Evolutionary conservation across 2,797 vertebrate species (phyloP), one percentile per base, ranked within the genome.

Genomic region (Lagocephalus sceleratus): DNA sequence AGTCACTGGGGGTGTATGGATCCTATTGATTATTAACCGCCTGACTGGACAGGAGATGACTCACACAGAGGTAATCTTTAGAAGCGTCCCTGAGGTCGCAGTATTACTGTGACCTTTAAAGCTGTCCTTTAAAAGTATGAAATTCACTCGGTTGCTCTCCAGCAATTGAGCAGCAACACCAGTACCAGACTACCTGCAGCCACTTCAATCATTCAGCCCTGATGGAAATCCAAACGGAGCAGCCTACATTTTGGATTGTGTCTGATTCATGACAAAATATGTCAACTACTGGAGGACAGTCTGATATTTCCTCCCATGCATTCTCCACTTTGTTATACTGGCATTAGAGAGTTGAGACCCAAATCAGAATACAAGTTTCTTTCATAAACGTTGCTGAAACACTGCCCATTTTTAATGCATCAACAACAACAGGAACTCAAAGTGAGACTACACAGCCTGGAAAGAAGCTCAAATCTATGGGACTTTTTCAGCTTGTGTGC

Each of bases 51-150:
- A 65, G 55, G 51, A 78, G 74, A 73, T 65, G 71, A 76, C 66
- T 84, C 66, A 67, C 63, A 54, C 35, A 52, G 57, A 60, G 66
- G 71, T 76, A 78, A 85, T 81, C 71, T 75, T 57, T 7, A 58
- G 66, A 62, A 54, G 68, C 73, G 75, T 76, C 81, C 79, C 57
- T 60, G 68, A 81, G 75, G 80, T 78, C 75, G 72, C 50, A 25
- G 51, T 51, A 50, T 60, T 63, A 57, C 60, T 55, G 23, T 79
- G 81, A 87, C 88, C 84, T 88, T 87, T 89, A 66, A 71, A 71
- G 58, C 64, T 71, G 67, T 76, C 65, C 72, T 87, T 81, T 83
- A 55, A 76, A 77, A 70, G 82, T 77, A 77, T 59, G 14, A 65
- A n/a, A 75, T 56, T 64, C 44, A 29, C 50, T 54, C 60, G 65